A percentile compares a stretch with the other conserved stretches of the same genome.
phyloP scores from a whole-genome alignment of 2,113 vertebrate genomes.

The Rhinolophus ferrumequinum region DNA sequence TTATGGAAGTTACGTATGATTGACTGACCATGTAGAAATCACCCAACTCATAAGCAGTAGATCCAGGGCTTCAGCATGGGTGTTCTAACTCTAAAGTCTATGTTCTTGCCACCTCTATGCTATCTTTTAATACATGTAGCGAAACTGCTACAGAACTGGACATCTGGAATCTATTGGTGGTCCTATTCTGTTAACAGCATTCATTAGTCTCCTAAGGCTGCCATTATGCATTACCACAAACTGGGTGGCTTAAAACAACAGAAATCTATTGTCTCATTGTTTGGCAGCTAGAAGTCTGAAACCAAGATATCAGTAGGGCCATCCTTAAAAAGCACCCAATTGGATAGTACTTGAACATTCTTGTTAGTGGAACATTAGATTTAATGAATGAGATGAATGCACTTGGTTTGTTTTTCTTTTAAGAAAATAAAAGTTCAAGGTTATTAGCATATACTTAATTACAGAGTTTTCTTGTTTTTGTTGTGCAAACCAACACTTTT shows the following conservation, averaged over 20 bases:
- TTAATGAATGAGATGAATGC: background rate
- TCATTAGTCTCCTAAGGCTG: background rate
- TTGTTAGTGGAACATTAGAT: background rate
- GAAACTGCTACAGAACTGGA: background rate
- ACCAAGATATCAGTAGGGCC: background rate
- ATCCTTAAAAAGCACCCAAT: background rate
- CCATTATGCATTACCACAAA: background rate
- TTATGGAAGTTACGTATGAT: background rate
- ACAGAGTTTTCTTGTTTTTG: background rate
- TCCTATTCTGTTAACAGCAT: background rate
- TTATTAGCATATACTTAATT: background rate
- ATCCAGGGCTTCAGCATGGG: background rate
- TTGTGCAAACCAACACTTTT: conserved; percentile 40
- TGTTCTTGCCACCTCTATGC: background rate
- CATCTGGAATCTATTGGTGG: background rate
- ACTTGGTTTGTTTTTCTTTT: background rate
- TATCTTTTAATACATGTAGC: background rate
- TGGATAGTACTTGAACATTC: background rate
- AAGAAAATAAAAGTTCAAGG: background rate
- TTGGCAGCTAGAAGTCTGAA: background rate
- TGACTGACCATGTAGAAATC: background rate
- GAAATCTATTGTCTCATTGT: background rate
- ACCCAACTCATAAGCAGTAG: background rate
- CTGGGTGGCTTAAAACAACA: background rate
- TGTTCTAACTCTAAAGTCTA: background rate